Base-by-base conservation (phyloP, 2,888 invertebrate species). In the Ptychoptera albimana region DNA sequence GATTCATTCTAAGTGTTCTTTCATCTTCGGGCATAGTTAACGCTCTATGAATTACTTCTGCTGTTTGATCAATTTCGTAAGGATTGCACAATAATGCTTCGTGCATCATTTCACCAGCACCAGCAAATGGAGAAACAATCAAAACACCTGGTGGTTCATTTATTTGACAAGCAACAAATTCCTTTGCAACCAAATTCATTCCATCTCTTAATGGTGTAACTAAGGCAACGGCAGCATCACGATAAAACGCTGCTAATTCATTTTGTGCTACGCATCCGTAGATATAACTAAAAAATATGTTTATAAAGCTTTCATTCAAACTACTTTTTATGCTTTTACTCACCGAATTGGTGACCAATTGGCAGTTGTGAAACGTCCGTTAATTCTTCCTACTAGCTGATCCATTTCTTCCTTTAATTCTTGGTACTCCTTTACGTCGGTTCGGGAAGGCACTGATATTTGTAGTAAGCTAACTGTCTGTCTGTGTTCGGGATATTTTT, bases 51-150 rank as follows among this genome's bases (percentile, higher is more conserved):
- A 87, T 80, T 15, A 84, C 81, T 61, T 88, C 87, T 12, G 89
- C 87, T 3, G 87, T 86, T 51, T 83, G 83, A 54, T 87, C 82
- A 42, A 88, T 72, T 61, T 91, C 89, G 55, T 89, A 88, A 0
- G 89, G 89, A 62, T 91, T 91, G 59, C 86, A 87, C 42, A 87
- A 77, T 9, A 91, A 69, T 2, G 89, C 89, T 60, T 91, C 89
- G 64, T 88, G 88, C 89, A 91, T 89, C 73, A 85, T 88, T 63
- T 89, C 88, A 1, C 88, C 88, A 7, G 91, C 89, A 1, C 91
- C 91, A 45, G 91, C 89, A 59, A 91, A 91, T 0, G 89, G 89
- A 0, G 89, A 89, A 8, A 91, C 79, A 42, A 91, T 83, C 34
- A 91, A 65, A 1, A 91, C 89, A 2, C 91, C 91, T 0, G 83